Evolutionary conservation across 2,797 vertebrate genomes (phyloP), one percentile per base, ranked within the genome.

Genomic region (Halcyon smyrnensis): DNA sequence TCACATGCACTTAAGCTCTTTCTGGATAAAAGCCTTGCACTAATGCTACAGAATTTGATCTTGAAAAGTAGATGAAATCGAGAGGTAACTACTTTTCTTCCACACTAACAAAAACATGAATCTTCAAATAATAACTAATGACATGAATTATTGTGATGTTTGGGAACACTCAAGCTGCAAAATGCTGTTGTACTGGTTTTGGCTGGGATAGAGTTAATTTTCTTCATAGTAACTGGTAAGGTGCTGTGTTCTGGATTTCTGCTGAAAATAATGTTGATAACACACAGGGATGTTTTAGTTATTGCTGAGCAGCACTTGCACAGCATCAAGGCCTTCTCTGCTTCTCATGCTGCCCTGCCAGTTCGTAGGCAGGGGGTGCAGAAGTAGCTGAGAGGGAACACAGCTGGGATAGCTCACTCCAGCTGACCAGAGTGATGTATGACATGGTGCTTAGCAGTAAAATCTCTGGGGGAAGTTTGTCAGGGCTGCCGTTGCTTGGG

Each of bases 401-500:
- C n/a, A 8, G 28, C 27, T 1, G 13, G 60, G 30, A 45, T 14
- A 48, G 16, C 27, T 32, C 59, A 76, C 13, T 27, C 9, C 36
- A 13, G 0, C 5, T 27, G 50, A 57, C 16, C 27, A 57, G 17
- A 80, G 30, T 54, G 53, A 10, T 30, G 53, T 17, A 28, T 8
- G 25, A 32, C 8, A 3, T 8, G 11, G 4, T 51, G 11, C 13
- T 73, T 37, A 75, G 45, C 51, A 73, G 27, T 45, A 67, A 78
- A 37, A 54, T 51, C 46, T 27, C 15, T 1, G 4, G 39, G 34
- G n/a, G 10, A 59, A 36, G 23, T 59, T 59, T 59, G n/a, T 45
- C 51, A 59, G n/a, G 20, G 30, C 3, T 59, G 17, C 16, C 2
- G 1, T 23, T 68, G 3, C 15, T 28, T 0, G 1, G 41, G 19